A percentile compares a stretch with the other conserved stretches of the same genome.
phyloP scores from a whole-genome alignment of 2,888 invertebrate species.

The Saturnia pavonia region DNA sequence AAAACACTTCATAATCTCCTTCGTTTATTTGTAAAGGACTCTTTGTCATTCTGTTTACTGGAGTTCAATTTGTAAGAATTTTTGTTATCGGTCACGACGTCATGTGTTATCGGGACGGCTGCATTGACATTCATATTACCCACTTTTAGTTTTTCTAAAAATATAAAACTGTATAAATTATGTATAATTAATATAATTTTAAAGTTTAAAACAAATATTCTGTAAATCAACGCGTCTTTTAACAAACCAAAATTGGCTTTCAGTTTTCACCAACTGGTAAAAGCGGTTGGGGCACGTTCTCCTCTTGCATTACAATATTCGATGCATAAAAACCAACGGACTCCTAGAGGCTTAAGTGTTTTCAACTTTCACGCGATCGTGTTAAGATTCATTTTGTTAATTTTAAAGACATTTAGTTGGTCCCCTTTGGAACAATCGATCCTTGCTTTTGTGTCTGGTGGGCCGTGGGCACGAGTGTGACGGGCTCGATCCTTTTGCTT shows the following conservation, averaged over 20 bases:
- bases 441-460: slow-evolving; percentile 75
- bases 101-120: slow-evolving; percentile 53
- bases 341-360: slow-evolving; percentile 38
- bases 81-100: slow-evolving; percentile 55
- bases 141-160: slow-evolving; percentile 16
- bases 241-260: slow-evolving; percentile 43
- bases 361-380: slow-evolving; percentile 52
- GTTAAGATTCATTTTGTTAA: slow-evolving; percentile 57
- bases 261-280: slow-evolving; percentile 67
- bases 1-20: slow-evolving; percentile 17
- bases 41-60: slow-evolving; percentile 48
- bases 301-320: slow-evolving; percentile 60
- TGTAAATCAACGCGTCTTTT: slow-evolving; percentile 25
- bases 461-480: slow-evolving; percentile 64
- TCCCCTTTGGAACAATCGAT: slow-evolving; percentile 56
- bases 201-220: slow-evolving; percentile 25
- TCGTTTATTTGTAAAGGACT: slow-evolving; percentile 35
- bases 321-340: slow-evolving; percentile 54
- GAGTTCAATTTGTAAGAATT: slow-evolving; percentile 51
- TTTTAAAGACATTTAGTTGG: slow-evolving; percentile 47
- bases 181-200: background rate
- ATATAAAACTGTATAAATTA: background rate
- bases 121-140: slow-evolving; percentile 35
- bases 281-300: slow-evolving; percentile 79
- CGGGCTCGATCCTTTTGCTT: slow-evolving; percentile 75